A percentile compares a stretch with the other conserved stretches of the same genome.
These are phyloP conservation scores for Nettapus auritus DNA, from an alignment of 2,113 vertebrate species.

Conservation along the genomic window DNA sequence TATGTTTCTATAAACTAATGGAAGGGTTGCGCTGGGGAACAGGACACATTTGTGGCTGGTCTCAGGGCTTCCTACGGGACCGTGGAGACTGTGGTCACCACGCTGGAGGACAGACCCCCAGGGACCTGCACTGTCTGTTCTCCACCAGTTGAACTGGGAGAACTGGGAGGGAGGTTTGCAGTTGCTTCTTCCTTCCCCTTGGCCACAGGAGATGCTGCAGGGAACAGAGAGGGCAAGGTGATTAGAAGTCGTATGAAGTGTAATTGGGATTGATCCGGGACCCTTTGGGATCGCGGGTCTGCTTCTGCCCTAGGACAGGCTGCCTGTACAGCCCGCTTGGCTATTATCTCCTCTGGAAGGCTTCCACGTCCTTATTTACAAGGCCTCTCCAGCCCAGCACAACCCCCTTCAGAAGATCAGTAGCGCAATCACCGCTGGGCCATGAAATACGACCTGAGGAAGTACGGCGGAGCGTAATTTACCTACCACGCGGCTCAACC, in stretches of 20 bases:
- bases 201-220: background rate
- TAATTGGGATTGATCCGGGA: constrained; percentile 31
- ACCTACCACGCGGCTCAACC: background rate
- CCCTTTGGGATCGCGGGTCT: background rate
- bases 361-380: background rate
- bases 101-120: background rate
- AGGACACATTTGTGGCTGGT: background rate
- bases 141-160: background rate
- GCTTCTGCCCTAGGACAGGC: background rate
- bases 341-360: background rate
- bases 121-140: background rate
- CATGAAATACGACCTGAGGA: background rate
- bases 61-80: background rate
- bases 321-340: rapidly evolving
- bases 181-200: background rate
- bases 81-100: rapidly evolving
- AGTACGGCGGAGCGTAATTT: background rate
- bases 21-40: background rate
- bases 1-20: background rate
- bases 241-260: constrained; percentile 30
- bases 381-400: background rate
- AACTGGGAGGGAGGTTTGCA: background rate
- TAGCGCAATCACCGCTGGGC: background rate
- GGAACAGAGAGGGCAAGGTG: background rate
- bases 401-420: background rate